A percentile compares a stretch with the other conserved stretches of the same genome.
These are phyloP conservation scores for Nothobranchius furzeri DNA, from an alignment of 2,113 vertebrate genomes.

Conservation along the genomic window DNA sequence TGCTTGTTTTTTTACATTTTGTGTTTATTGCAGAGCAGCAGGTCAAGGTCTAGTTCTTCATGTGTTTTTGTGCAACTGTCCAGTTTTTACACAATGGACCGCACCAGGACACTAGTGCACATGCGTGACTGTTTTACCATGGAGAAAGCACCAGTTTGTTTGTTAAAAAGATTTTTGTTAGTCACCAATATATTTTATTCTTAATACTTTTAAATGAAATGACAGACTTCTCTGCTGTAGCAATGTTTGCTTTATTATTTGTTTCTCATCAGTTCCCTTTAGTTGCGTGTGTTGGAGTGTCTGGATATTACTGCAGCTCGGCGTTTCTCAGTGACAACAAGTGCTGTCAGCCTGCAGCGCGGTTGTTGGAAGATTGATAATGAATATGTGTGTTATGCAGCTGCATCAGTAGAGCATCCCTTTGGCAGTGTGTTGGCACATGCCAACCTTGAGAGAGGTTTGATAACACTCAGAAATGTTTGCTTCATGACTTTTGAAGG, in stretches of 20 bases:
- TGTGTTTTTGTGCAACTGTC: not conserved
- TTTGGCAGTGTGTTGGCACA: conserved; percentile 53
- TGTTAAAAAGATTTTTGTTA: no score
- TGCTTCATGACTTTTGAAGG: conserved; percentile 43
- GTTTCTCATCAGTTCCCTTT: conserved; percentile 3
- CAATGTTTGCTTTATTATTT: not conserved
- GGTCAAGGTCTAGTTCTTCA: not conserved
- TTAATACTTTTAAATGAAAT: no score
- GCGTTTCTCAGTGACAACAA: conserved; percentile 26
- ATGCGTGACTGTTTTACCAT: no score
- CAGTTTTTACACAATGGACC: not conserved
- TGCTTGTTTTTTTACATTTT: not conserved
- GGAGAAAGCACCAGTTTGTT: not conserved
- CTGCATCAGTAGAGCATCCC: conserved; percentile 55
- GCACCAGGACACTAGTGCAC: not conserved
- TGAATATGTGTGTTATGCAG: conserved; percentile 35
- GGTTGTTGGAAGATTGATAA: conserved; percentile 41
- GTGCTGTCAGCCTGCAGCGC: conserved; percentile 29
- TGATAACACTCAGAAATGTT: conserved; percentile 43
- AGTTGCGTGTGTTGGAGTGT: conserved; percentile 6
- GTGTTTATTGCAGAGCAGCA: conserved; percentile 5
- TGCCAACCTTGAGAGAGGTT: conserved; percentile 50
- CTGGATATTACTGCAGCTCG: conserved; percentile 12
- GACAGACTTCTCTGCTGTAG: no score
- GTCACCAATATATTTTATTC: no score